Base-by-base conservation (phyloP, 2,113 vertebrate species). In the Nettapus auritus region DNA sequence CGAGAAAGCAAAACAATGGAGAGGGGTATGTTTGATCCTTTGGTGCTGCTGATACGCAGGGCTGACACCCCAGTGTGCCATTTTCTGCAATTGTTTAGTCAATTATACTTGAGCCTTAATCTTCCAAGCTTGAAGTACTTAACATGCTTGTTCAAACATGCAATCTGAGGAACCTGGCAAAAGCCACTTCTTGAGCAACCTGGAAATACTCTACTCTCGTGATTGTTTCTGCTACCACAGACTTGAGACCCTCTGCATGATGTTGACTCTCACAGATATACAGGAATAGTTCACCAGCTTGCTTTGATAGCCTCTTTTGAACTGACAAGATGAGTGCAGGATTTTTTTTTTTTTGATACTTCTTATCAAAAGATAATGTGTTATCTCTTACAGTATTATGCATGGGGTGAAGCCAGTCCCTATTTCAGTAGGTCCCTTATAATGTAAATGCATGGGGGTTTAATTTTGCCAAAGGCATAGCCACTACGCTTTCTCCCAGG, bases 1-100 rank as follows among this genome's bases (percentile, higher is more conserved):
- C 57, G 83, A 73, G 75, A 85, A 71, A 82, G 38, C 48, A 55
- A 74, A 93, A 96, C 68, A 93, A 80, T 88, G 75, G 75, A 80
- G 33, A 83, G 70, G 18, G 60, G 42, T 40, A 74, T 38, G 33
- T 40, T 67, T 29, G 36, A 67, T 88, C 75, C 77, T 66, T 67
- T 70, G 42, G 31, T 64, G 19, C 70, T 82, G 48, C 52, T 91
- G 42, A 56, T 85, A 56, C 4, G n/a, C 23, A 44, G 60, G 34
- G 22, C 50, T 88, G 86, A 87, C 80, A 91, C 20, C 22, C 40
- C 21, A 69, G 21, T 33, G 28, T 82, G 60, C 63, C 14, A 6
- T 77, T 92, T 80, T 73, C 75, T 91, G 59, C 38, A 94, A 81
- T 59, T 63, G 67, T 73, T 88, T 63, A 48, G 46, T 88, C 73